A percentile compares a stretch with the other conserved stretches of the same genome.
These are phyloP conservation scores for Pasiphila rectangulata DNA, from an alignment of 2,888 invertebrate genomes.

Conservation along the genomic window DNA sequence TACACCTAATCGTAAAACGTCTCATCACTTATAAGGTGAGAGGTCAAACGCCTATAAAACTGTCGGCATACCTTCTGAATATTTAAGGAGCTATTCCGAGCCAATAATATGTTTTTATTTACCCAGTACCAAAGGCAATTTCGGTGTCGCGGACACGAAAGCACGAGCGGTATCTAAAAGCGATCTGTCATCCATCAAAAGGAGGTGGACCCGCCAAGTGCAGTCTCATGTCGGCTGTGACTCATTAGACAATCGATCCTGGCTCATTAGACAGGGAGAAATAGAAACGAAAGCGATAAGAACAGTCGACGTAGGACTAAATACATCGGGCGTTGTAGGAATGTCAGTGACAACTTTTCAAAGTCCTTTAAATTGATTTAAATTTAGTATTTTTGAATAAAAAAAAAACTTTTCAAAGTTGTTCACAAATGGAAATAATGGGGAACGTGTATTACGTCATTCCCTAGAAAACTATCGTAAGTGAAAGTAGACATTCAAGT, in stretches of 20 bases:
- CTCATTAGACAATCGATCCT: constrained; percentile 77
- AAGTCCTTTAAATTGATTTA: not conserved
- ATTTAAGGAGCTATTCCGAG: not conserved
- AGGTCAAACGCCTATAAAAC: constrained; percentile 1
- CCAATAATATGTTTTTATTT: constrained; percentile 10
- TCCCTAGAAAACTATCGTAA: not conserved
- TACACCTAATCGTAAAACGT: not conserved
- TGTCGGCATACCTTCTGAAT: not conserved
- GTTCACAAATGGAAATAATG: not conserved
- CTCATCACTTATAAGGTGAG: not conserved
- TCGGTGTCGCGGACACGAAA: constrained; percentile 51
- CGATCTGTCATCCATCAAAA: constrained; percentile 73
- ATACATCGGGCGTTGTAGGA: constrained; percentile 14
- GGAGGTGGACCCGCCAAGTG: constrained; percentile 65
- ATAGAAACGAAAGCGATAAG: constrained; percentile 6
- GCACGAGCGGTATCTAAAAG: constrained; percentile 61
- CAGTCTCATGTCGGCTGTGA: constrained; percentile 71
- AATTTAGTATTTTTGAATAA: too few species aligned
- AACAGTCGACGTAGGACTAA: not conserved
- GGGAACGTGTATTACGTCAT: not conserved
- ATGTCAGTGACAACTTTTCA: not conserved
- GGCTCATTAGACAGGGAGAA: constrained; percentile 23
- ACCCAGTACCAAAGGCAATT: constrained; percentile 40
- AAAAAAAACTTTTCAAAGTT: not conserved
- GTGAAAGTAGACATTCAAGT: not conserved